Evolutionary conservation across 2,888 invertebrate species (phyloP).

Genomic region (Peribatodes rhomboidaria): DNA sequence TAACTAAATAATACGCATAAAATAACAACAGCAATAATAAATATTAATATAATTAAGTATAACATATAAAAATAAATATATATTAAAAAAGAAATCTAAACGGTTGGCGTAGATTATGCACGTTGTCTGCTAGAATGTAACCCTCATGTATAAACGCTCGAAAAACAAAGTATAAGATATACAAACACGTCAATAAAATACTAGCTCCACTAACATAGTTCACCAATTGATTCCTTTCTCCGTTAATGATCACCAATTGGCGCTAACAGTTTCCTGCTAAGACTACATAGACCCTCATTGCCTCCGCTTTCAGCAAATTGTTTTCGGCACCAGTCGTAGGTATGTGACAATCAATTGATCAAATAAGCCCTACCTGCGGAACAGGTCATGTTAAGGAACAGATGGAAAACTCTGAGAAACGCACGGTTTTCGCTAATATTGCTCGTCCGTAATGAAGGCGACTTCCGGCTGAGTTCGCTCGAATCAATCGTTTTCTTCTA

Average conservation of each 20-base stretch:
- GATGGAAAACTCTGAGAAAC: not conserved
- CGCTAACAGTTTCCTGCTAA: slow-evolving; percentile 36
- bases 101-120: no score
- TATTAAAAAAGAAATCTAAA: no score
- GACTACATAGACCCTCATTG: slow-evolving; percentile 18
- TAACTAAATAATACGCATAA: no score
- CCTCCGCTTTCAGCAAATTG: slow-evolving; percentile 8
- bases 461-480: no score
- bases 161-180: not conserved
- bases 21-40: no score
- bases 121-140: no score
- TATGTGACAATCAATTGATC: slow-evolving; percentile 44
- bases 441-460: not conserved
- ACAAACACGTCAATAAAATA: not conserved
- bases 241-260: slow-evolving; percentile 37
- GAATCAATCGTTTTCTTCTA: no score
- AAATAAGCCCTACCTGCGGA: slow-evolving; percentile 40
- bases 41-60: no score
- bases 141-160: no score
- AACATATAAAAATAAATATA: no score
- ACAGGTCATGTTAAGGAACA: slow-evolving; percentile 1
- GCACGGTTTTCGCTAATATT: not conserved
- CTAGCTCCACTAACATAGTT: not conserved
- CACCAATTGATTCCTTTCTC: slow-evolving; percentile 2
- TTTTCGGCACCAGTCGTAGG: slow-evolving; percentile 26